Evolutionary conservation across 2,888 invertebrate genomes (phyloP).

Genomic region (Ennomos quercinarius): DNA sequence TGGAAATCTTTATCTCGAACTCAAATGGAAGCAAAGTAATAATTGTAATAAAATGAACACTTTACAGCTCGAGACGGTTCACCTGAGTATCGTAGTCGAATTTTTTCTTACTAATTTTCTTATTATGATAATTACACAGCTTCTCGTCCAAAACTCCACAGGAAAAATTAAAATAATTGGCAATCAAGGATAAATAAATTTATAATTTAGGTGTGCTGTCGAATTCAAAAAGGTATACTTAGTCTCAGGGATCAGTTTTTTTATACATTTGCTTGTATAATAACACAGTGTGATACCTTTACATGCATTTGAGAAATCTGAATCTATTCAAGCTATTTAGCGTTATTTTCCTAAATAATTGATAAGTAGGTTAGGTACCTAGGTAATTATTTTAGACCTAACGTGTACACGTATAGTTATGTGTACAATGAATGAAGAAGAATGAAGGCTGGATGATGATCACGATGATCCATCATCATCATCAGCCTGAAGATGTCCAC

Average conservation of each 20-base stretch:
- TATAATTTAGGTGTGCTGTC: conserved; percentile 13
- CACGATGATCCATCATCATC: too few relatives aligned
- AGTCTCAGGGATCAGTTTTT: conserved; percentile 3
- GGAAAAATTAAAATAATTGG: conserved; percentile 12
- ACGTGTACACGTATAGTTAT: not conserved
- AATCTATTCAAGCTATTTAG: too few relatives aligned
- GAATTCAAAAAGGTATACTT: conserved; percentile 3
- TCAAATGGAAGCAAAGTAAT: conserved; percentile 14
- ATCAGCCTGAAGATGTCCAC: too few relatives aligned
- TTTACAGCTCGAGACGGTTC: conserved; percentile 17
- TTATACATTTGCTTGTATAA: not conserved
- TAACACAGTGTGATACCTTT: not conserved
- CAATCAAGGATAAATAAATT: conserved; percentile 2
- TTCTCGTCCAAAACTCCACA: conserved; percentile 23
- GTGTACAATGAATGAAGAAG: too few relatives aligned
- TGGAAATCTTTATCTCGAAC: conserved; percentile 4
- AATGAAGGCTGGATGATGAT: too few relatives aligned
- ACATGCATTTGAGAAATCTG: too few relatives aligned
- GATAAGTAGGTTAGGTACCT: too few relatives aligned
- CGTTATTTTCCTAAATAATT: too few relatives aligned
- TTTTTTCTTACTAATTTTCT: conserved; percentile 37
- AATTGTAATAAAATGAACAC: conserved; percentile 26
- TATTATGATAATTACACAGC: conserved; percentile 41
- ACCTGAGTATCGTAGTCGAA: conserved; percentile 11
- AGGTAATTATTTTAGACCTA: not conserved